Base-by-base conservation (phyloP, 1,140 invertebrate species). In the Dendroctonus valens region DNA sequence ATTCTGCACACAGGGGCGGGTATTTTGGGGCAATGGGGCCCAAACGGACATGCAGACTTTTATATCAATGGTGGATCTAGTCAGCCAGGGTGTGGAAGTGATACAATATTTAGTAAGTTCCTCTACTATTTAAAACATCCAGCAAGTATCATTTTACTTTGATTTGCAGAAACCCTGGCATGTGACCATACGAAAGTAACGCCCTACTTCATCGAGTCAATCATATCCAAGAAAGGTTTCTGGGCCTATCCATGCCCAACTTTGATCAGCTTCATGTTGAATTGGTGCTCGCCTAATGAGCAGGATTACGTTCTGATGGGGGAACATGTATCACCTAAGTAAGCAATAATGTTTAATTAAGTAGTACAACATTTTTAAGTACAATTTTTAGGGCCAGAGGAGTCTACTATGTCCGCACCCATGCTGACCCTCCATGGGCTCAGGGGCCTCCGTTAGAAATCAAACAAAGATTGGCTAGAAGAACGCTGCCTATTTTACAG, bases 141-240 rank as follows among this genome's bases (percentile, higher is more conserved):
- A 3, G 26, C 26, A 26, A 26, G 26, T 26, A 49, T 41, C 3
- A 7, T n/a, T 42, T 46, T 1, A 39, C 58, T 57, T 9, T 8
- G 41, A 48, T 68, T 50, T 59, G 82, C 81, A 92, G 91, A 91
- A 83, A 92, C 91, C 0, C 78, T 93, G 62, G 90, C 91, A 14
- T 93, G 91, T 79, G 91, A 93, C 78, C 91, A 93, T 75, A 92
- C 91, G 6, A 92, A 91, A 83, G 91, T 92, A 38, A 92, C 91
- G 4, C 91, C 91, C 7, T 92, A 92, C 75, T 93, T 92, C 74
- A 91, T 93, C 65, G 91, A 93, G 74, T 92, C 91, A 2, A 92
- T 93, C 70, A 90, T 88, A 66, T 87, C 87, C 12, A 85, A 83
- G 39, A 81, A 81, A 9, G 91, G 91, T 46, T 93, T 93, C 75